phyloP scores from a whole-genome alignment of 1,140 invertebrate genomes.

The Drosophila guanche region DNA sequence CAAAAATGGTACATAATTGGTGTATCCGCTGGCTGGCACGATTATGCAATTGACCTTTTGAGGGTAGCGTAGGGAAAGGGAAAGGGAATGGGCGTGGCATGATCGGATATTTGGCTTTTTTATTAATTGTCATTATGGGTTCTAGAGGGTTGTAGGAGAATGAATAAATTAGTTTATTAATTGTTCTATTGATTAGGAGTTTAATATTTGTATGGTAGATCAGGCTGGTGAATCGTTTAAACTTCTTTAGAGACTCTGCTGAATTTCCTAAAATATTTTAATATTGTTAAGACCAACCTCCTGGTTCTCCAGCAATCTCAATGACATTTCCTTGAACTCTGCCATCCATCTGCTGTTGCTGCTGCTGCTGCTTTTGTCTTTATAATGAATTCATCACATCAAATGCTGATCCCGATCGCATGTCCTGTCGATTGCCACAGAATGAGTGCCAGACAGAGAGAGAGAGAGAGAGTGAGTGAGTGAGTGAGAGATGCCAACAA shows the following conservation, averaged over 20 bases:
- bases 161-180: no score
- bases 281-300: background rate
- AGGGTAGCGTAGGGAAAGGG: conserved; percentile 11
- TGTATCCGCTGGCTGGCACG: conserved; percentile 37
- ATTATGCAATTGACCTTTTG: conserved; percentile 64
- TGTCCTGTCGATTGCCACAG: conserved; percentile 42
- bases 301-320: background rate
- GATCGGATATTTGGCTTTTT: background rate
- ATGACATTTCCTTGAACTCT: background rate
- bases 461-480: background rate
- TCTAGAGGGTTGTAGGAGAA: no score
- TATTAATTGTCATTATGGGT: background rate
- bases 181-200: no score
- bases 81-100: conserved; percentile 18
- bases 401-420: conserved; percentile 56
- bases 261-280: no score
- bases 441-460: conserved; percentile 22
- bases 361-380: conserved; percentile 15
- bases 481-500: conserved; percentile 27
- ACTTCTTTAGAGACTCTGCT: no score
- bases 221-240: no score
- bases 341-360: conserved; percentile 24
- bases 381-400: conserved; percentile 64
- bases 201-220: no score
- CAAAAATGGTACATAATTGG: conserved; percentile 59